These are phyloP conservation scores for Ceratina calcarata DNA, from an alignment of 1,140 invertebrate genomes.

Conservation along the genomic window DNA sequence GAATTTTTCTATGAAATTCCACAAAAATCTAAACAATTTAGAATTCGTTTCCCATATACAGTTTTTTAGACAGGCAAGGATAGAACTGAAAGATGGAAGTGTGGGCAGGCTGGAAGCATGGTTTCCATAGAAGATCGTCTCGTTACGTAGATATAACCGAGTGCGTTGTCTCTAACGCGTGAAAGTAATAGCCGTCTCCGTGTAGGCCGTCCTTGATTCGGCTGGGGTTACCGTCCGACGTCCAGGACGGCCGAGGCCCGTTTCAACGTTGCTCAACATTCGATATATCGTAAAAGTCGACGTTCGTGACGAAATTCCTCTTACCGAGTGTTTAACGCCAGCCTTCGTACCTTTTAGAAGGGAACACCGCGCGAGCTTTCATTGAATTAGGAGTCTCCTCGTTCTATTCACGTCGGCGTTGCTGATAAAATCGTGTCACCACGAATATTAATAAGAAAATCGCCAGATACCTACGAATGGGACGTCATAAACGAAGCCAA, in stretches of 20 bases:
- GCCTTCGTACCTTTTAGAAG: slow-evolving; percentile 41
- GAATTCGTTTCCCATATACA: too few relatives aligned
- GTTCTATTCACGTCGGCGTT: not conserved
- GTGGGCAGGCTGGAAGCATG: not conserved
- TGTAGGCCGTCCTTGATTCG: slow-evolving; percentile 72
- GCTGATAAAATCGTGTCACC: too few relatives aligned
- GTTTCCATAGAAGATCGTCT: slow-evolving; percentile 11
- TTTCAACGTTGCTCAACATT: slow-evolving; percentile 68
- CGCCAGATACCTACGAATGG: too few relatives aligned
- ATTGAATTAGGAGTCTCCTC: too few relatives aligned
- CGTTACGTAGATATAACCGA: slow-evolving; percentile 24
- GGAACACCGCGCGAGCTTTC: not conserved
- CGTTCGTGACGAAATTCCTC: slow-evolving; percentile 59
- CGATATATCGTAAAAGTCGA: slow-evolving; percentile 63
- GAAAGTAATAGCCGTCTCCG: slow-evolving; percentile 72
- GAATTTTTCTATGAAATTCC: too few relatives aligned
- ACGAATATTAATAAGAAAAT: too few relatives aligned
- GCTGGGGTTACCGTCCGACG: slow-evolving; percentile 75
- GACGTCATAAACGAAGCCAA: too few relatives aligned
- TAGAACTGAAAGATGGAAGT: not conserved
- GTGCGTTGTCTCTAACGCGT: slow-evolving; percentile 59
- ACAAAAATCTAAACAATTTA: too few relatives aligned
- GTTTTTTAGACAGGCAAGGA: not conserved
- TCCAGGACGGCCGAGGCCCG: slow-evolving; percentile 69
- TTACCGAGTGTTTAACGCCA: slow-evolving; percentile 39